Base-by-base conservation (phyloP, 1,140 invertebrate genomes). In the Diuraphis noxia region DNA sequence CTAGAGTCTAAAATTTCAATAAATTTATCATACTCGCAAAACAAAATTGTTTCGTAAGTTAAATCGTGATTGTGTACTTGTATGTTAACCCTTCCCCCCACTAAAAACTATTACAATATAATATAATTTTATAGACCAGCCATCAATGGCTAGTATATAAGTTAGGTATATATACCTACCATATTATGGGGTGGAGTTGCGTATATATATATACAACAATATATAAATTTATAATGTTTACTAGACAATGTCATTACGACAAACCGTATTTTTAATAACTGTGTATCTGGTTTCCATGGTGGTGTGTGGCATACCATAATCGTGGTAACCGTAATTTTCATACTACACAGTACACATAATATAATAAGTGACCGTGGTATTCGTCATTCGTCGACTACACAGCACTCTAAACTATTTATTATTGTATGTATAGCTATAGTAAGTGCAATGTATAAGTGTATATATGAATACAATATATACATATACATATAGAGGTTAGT, bases 241-340 rank as follows among this genome's bases (percentile, higher is more conserved):
- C 40, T 23, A 84, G 81, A 84, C 30, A 19, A 19, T 84, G 81
- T 84, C 23, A 43, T 43, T 79, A 52, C 23, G 34, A 38, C 46
- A 52, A 86, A 52, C 46, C n/a, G 30, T 72, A 72, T 21, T 86
- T 86, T 86, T 86, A 36, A 86, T 38, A 36, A 43, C 23, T 49
- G 23, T 49, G 4, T 49, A 49, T 21, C 46, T 19, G 4, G n/a
- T n/a, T n/a, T n/a, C n/a, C n/a, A n/a, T n/a, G n/a, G 21, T 25
- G 34, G 34, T 23, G 4, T 36, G 46, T 34, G 85, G 46, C 52
- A 52, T 84, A 46, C 82, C 17, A 43, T 84, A 84, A 84, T 36
- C 46, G 34, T 34, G 85, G 85, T 86, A 52, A 86, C 85, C 85
- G 34, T 86, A 34, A 52, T 86, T 52, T 52, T 86, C 85, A 43